Evolutionary conservation across 1,140 invertebrate species (phyloP), one percentile per base, ranked within the genome.

Genomic region (Conus betulinus): DNA sequence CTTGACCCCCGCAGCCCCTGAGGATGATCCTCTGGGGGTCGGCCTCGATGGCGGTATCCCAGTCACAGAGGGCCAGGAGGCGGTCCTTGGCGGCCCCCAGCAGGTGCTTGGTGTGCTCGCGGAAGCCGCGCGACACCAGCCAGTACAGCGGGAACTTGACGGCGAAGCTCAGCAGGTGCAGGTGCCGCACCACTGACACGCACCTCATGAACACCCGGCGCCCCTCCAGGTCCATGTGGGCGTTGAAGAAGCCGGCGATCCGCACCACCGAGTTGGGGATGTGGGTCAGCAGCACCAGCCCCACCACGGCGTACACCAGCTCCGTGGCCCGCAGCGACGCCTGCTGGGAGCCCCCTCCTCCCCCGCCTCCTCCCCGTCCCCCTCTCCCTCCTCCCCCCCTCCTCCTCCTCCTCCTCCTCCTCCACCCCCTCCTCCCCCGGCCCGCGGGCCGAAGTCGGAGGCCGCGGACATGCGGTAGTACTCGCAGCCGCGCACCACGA

Each of bases 401-500:
- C 67, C 15, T 5, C 67, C 23, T 1, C 67, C 67, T 17, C 67
- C 20, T 0, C 67, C 67, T 13, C 67, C 67, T 13, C 67, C 67
- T 13, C 67, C 23, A 7, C 67, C 67, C 23, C 67, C 13, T 13
- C 67, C 67, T 20, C 15, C 23, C 6, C 11, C 67, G 57, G 57
- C 6, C 13, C 15, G 23, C 67, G 15, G 6, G 11, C 67, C 7
- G 25, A 88, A 27, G 11, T 89, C 90, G 20, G 52, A 76, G 60
- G 89, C 87, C 25, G 86, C 79, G 2, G 88, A 89, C 63, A 89
- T 88, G 17, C 89, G 55, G 88, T 90, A 90, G 67, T 89, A 90
- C 39, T 89, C 84, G 57, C 88, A 91, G 11, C 90, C 88, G 3
- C 88, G 88, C 13, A 84, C 78, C 23, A 88, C 82, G 60, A 93